Evolutionary conservation across 2,113 vertebrate genomes (phyloP), one percentile per base, ranked within the genome.

Genomic region (Gnathonemus longibarbis): DNA sequence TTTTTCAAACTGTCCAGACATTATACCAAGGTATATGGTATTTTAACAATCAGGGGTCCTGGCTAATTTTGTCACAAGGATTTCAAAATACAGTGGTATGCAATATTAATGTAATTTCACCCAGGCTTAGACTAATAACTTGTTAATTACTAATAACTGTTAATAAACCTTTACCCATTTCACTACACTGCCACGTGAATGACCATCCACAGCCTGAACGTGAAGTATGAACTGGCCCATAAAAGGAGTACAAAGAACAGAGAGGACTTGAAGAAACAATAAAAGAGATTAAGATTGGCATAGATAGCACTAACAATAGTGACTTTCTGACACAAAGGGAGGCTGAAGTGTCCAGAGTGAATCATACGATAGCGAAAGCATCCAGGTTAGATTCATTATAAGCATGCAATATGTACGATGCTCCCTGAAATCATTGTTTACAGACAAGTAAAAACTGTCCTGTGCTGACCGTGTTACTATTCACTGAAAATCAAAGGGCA

Each of bases 401-500:
- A 42, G 35, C 35, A 42, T 80, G 74, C 17, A 42, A 17, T 17
- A 42, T 39, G 13, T 31, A 42, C 35, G 5, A 74, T n/a, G 66
- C 13, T 74, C 35, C 66, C 66, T 74, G 66, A 74, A 74, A 74
- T 74, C 66, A 27, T 74, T 74, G n/a, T 27, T 74, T 70, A 27
- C 27, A 70, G 27, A 31, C 9, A 21, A 31, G 66, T 13, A 13
- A 31, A 24, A 9, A 77, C 13, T 39, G 74, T 27, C 74, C 35
- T 70, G 42, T 46, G 56, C 21, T 88, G 35, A 88, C 27, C 35
- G 9, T 52, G 35, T 31, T 48, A 31, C 35, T 31, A 17, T 19
- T 62, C 10, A 85, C 13, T 66, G 49, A 48, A 21, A 2, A 87
- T 66, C 86, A 11, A 92, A 96, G 96, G 74, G 91, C 9, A 91